Evolutionary conservation across 2,113 vertebrate genomes (phyloP), one percentile per base, ranked within the genome.

Genomic region (Felis catus): DNA sequence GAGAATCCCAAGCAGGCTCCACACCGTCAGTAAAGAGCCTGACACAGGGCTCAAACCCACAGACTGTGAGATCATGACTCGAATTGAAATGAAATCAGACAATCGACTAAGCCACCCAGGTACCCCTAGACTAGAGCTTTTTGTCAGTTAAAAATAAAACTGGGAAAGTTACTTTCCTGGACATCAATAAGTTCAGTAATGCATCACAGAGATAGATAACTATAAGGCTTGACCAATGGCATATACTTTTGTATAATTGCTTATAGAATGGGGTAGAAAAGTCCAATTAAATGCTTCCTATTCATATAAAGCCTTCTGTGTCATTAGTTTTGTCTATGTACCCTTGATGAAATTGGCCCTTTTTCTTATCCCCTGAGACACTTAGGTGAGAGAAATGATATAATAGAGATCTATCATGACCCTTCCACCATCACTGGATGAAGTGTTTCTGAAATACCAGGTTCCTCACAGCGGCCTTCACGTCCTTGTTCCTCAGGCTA

Each of bases 401-500:
- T 29, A 80, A n/a, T 11, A 73, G 51, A 82, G 68, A 78, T 74
- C 1, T 15, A 21, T 5, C n/a, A 29, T 33, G 36, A 66, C n/a
- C 41, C 14, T 6, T 55, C 39, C 10, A 61, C 21, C 31, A 41
- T 92, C 79, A 95, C 33, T 27, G 9, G 25, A 18, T 21, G 9
- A 96, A 70, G 15, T 4, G 0, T 94, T 84, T 97, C 65, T 27
- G 51, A 73, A 1, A 9, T 7, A 97, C 4, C 45, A 97, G 29
- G 16, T 9, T 88, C 78, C 61, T 73, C 71, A 92, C 29, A 45
- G 90, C 31, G 0, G 70, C 79, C 79, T 93, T 97, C 79, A 86
- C 87, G 0, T 98, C 96, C 87, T 95, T 98, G 2, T 97, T 97
- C 27, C 92, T 97, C 0, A 97, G 84, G 80, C 96, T 96, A 29